Conservation (phyloP, 2,888 invertebrate genomes). For the Amphipoea oculea region DNA sequence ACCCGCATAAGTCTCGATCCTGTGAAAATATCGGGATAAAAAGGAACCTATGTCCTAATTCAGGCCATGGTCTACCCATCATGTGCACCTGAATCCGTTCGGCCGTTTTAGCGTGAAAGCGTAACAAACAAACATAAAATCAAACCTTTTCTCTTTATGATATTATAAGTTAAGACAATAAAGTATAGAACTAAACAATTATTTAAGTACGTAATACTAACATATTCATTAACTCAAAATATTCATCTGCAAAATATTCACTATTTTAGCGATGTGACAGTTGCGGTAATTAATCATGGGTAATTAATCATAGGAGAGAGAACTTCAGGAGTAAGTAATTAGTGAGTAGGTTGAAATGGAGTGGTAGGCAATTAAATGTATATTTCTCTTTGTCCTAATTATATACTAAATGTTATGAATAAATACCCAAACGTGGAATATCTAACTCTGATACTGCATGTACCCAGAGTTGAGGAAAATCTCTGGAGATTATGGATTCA, state of each 20-base stretch:
- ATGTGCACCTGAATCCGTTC: not conserved
- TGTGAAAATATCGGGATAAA: not conserved
- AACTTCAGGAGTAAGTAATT: constrained; percentile 54
- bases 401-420: not conserved
- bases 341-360: constrained; percentile 24
- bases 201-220: not conserved
- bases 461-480: not conserved
- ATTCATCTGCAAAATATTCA: constrained; percentile 25
- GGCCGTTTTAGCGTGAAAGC: not conserved
- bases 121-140: not conserved
- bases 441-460: too few species aligned
- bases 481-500: not conserved
- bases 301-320: constrained; percentile 58
- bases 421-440: not conserved
- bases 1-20: not conserved
- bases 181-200: not conserved
- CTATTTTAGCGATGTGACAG: constrained; percentile 37
- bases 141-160: not conserved
- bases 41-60: not conserved
- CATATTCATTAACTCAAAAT: constrained; percentile 8
- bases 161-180: not conserved
- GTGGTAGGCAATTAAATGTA: constrained; percentile 37
- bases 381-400: constrained; percentile 41
- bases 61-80: not conserved
- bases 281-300: constrained; percentile 56